Conservation (phyloP, 2,888 invertebrate genomes). For the Chymomyza fuscimana region DNA sequence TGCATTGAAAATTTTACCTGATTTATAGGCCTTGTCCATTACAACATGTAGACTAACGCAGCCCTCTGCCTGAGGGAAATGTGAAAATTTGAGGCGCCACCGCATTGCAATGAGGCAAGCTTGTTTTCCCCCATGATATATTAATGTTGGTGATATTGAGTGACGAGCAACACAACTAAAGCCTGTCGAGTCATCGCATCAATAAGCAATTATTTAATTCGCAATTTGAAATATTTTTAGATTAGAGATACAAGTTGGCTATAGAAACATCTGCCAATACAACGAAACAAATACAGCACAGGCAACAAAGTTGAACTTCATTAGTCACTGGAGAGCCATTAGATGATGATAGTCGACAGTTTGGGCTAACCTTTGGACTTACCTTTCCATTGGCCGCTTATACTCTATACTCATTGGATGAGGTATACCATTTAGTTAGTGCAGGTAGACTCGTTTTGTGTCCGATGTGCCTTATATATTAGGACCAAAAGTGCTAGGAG, state of each 20-base stretch:
- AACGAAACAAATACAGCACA: neutral
- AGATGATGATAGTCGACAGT: conserved; percentile 7
- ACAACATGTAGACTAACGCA: neutral
- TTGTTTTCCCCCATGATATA: conserved; percentile 36
- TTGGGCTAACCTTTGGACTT: conserved; percentile 39
- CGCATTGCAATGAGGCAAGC: neutral
- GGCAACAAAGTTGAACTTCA: conserved; percentile 45
- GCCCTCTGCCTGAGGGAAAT: conserved; percentile 47
- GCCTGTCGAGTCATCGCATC: conserved; percentile 60
- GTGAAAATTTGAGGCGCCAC: conserved; percentile 49
- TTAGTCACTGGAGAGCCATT: conserved; percentile 65
- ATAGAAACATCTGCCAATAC: conserved; percentile 23
- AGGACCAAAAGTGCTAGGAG: too few relatives aligned
- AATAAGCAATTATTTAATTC: conserved; percentile 71
- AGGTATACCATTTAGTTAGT: too few relatives aligned
- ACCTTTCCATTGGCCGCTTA: neutral
- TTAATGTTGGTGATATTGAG: conserved; percentile 48
- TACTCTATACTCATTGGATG: neutral
- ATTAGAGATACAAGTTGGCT: conserved; percentile 13
- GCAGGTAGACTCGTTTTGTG: too few relatives aligned
- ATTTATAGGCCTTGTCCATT: conserved; percentile 51
- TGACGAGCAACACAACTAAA: conserved; percentile 35
- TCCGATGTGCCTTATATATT: too few relatives aligned
- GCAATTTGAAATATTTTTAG: conserved; percentile 53
- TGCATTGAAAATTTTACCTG: conserved; percentile 67